These are phyloP conservation scores for Fissipunctia ypsillon DNA, from an alignment of 2,888 invertebrate species.

Conservation along the genomic window DNA sequence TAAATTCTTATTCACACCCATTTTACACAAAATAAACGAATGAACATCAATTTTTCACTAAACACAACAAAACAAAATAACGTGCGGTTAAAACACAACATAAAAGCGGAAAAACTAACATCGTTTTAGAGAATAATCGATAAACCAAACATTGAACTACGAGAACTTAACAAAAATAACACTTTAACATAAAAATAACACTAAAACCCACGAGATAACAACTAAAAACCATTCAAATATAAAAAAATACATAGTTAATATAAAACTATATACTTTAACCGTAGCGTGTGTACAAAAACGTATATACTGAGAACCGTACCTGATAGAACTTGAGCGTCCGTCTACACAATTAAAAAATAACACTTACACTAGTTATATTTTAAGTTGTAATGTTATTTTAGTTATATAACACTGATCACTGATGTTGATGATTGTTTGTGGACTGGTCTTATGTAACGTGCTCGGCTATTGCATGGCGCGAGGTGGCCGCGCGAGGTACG, in stretches of 20 bases:
- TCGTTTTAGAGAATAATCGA: constrained; percentile 60
- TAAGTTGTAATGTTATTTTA: constrained; percentile 36
- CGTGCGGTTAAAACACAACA: constrained; percentile 19
- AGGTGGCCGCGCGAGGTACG: constrained; percentile 81
- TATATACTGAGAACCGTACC: constrained; percentile 51
- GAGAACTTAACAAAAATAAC: constrained; percentile 35
- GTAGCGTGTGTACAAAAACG: constrained; percentile 56
- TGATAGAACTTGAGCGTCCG: constrained; percentile 44
- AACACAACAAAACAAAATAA: neutral
- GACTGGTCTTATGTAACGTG: constrained; percentile 79
- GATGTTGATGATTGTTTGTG: constrained; percentile 66
- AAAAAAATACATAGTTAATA: constrained; percentile 27
- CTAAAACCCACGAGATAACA: constrained; percentile 10
- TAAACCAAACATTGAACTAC: constrained; percentile 59
- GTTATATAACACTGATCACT: constrained; percentile 66
- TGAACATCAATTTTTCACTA: neutral
- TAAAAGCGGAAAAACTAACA: constrained; percentile 60
- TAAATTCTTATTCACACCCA: neutral
- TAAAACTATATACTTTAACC: constrained; percentile 38
- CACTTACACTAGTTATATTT: constrained; percentile 45
- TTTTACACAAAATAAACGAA: neutral
- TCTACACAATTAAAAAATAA: constrained; percentile 44
- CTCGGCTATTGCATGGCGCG: constrained; percentile 83
- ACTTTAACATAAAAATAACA: constrained; percentile 15
- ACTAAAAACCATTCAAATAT: constrained; percentile 4